Base-by-base conservation (phyloP, 2,113 vertebrate genomes). In the Larimichthys polyactis region DNA sequence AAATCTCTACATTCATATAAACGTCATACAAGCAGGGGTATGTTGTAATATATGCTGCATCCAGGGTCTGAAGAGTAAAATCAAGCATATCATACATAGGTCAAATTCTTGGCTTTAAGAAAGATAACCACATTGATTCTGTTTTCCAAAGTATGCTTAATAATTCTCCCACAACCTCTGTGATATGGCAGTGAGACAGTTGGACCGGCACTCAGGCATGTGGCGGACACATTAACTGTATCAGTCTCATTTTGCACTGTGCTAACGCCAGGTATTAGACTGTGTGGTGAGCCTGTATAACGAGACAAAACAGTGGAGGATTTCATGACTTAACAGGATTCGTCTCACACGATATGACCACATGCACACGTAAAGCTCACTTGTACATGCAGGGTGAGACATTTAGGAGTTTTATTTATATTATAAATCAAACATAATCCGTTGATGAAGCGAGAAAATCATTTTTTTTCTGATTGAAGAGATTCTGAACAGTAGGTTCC, bases 241-340 rank as follows among this genome's bases (percentile, higher is more conserved):
- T 87, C 54, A 55, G 2, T 32, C 81, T 71, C 19, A 15, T 29
- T 49, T 74, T 46, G 27, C 12, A 7, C 62, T 20, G 69, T 44
- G 5, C 70, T 87, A 89, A 89, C 75, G 68, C 89, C 83, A 84
- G 78, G 80, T 79, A 82, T 85, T 89, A 89, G 60, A 62, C 58
- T 22, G 73, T 3, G 69, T 5, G 81, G 59, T 69, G 71, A 83
- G 75, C 71, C 72, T 5, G 60, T 75, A 71, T 77, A 75, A 88
- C 60, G 64, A 88, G 71, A 82, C 72, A 75, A 81, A 93, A 91
- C 78, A 91, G 11, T 55, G 71, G 59, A 60, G 87, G 85, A 81
- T 89, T 91, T 87, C 67, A 75, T 44, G 78, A 86, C 81, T 91
- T 91, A 85, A 81, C 70, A 32, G 83, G 90, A 85, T 85, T 80